Evolutionary conservation across 2,888 invertebrate genomes (phyloP), one percentile per base, ranked within the genome.

Genomic region (Steromphala cineraria): DNA sequence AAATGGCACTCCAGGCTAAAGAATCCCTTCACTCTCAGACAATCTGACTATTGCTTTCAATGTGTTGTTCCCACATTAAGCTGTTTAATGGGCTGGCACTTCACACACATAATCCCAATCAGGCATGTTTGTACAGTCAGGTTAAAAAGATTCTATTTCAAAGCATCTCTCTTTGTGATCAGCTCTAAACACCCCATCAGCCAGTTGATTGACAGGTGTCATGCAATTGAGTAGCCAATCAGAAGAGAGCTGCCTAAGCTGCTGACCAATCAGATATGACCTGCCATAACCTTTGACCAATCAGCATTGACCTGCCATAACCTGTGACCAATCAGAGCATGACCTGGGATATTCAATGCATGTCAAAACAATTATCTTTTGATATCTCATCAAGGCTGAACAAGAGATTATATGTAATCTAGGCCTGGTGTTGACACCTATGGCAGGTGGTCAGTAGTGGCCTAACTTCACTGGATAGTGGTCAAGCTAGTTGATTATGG

Each of bases 71-170:
- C 28, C 31, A 71, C 40, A 71, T 71, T 40, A 36, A 17, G 31
- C 31, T 36, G n/a, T 46, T 71, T 71, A 71, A 71, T 71, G 71
- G 36, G 71, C 15, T 71, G 71, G 24, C 71, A 71, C 71, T 71
- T 19, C 40, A 71, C 31, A 71, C 71, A 71, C 40, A 36, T 19
- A 36, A 36, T 71, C 71, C 36, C 71, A 71, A 71, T 71, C 71
- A 71, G 36, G 24, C 28, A 36, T 71, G 71, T 71, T 71, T 71
- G 71, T 36, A 71, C 40, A 71, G 71, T 19, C 19, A 71, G 71
- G 31, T 13, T 31, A 36, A 19, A 19, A 36, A 36, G 28, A 36
- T 28, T 19, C 31, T 71, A 31, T 17, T 40, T 36, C 71, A 31
- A 71, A n/a, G 31, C 36, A 17, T 15, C 10, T 17, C 40, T 19